Base-by-base conservation (phyloP, 2,888 invertebrate species). In the Mylabris sibirica region DNA sequence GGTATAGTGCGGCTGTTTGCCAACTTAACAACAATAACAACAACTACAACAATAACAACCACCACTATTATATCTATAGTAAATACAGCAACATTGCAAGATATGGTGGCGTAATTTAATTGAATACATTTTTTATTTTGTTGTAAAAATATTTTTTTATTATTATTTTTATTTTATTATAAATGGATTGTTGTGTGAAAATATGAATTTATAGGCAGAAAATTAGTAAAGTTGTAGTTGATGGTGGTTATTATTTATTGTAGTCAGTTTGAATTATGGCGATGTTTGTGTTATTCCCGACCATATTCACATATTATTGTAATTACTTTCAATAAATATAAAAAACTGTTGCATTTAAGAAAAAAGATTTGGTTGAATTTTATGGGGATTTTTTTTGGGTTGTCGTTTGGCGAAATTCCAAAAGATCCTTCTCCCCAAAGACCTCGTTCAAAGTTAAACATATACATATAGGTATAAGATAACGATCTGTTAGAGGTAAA, bases 121-220 rank as follows among this genome's bases (percentile, higher is more conserved):
- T 80, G 80, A 81, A 71, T 69, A 66, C 63, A 59, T 34, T 38
- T 24, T 35, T 38, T 59, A 11, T 11, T 41, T 14, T 41, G 2
- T 41, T 41, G 14, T 14, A 38, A 3, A 5, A 26, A 26, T 26
- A 26, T 73, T 72, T 64, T 53, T 70, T 67, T 60, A 49, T 62
- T 71, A 72, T 72, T 72, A 77, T 78, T 77, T 74, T 77, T 75
- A 74, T 76, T 76, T 81, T 24, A 57, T 57, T 57, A 12, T 12
- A 9, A 24, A 57, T 24, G 57, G 57, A 57, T 57, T 57, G 57
- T 57, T 26, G 64, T 78, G 81, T 80, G 80, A 82, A 82, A 82
- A 83, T 82, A 80, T 80, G 77, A 81, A 83, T 84, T 83, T 83
- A 83, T 81, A 82, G 79, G 83, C 83, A 83, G 82, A 84, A 84